Percentiles rank a stretch among this genome's conserved stretches.
Conservation (phyloP, 30 jellyfish, hydroid and myxozoan species). For the Phacellophora camtschatica region DNA sequence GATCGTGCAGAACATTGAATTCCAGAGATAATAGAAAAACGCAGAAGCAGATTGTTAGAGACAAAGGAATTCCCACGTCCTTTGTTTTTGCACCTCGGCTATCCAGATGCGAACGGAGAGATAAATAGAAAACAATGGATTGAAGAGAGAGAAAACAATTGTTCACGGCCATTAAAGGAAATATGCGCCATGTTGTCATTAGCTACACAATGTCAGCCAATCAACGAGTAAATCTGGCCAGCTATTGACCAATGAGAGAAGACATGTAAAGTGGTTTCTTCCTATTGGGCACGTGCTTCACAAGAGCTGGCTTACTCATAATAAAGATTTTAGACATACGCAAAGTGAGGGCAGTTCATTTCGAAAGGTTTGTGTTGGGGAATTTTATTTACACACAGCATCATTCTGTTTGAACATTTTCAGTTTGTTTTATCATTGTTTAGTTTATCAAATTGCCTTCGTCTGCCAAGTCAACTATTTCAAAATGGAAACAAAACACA, state of each 20-base stretch:
- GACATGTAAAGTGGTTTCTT: slow-evolving; percentile 49
- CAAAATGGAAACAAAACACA: slow-evolving; percentile 63
- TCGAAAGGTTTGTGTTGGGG: slow-evolving; percentile 77
- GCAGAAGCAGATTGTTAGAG: slow-evolving; percentile 48
- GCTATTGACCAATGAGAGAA: slow-evolving; percentile 59
- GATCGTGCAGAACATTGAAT: slow-evolving; percentile 55
- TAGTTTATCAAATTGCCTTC: slow-evolving; percentile 25
- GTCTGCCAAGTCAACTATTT: not conserved
- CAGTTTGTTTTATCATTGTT: slow-evolving; percentile 37
- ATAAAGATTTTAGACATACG: slow-evolving; percentile 76
- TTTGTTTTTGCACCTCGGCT: slow-evolving; percentile 34
- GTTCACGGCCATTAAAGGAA: slow-evolving; percentile 65
- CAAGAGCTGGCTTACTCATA: slow-evolving; percentile 73
- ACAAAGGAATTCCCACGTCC: slow-evolving; percentile 82
- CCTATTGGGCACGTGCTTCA: slow-evolving; percentile 76
- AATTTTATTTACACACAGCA: slow-evolving; percentile 75
- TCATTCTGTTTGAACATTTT: slow-evolving; percentile 60
- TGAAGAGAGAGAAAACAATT: slow-evolving; percentile 20
- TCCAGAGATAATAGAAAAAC: slow-evolving; percentile 40
- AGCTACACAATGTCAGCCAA: slow-evolving; percentile 64
- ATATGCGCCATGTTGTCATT: slow-evolving; percentile 68
- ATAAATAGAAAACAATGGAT: slow-evolving; percentile 35
- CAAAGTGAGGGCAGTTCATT: slow-evolving; percentile 79
- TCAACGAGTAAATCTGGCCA: slow-evolving; percentile 19
- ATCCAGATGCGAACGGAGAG: slow-evolving; percentile 48